phyloP scores from a whole-genome alignment of 2,888 invertebrate species.

The Girardia tigrina region DNA sequence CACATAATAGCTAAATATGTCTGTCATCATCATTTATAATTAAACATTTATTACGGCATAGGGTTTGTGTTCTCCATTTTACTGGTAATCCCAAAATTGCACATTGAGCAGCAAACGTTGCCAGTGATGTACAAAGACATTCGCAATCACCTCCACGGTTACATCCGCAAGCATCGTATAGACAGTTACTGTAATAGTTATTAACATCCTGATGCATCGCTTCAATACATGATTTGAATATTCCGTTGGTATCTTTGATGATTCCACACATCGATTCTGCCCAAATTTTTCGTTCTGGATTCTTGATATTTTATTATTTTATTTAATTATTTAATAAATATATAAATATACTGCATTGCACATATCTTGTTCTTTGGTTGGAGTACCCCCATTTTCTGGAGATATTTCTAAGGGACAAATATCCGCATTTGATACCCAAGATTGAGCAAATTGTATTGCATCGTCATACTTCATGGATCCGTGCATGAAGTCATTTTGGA shows the following conservation, averaged over 20 bases:
- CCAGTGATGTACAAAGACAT: slow-evolving; percentile 73
- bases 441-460: slow-evolving; percentile 28
- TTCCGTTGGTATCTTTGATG: slow-evolving; percentile 33
- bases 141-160: slow-evolving; percentile 76
- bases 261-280: slow-evolving; percentile 31
- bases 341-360: slow-evolving; percentile 26
- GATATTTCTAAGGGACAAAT: slow-evolving; percentile 21
- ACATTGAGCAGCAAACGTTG: slow-evolving; percentile 73
- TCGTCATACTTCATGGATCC: slow-evolving; percentile 29
- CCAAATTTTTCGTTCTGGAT: slow-evolving; percentile 15
- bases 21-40: neutral
- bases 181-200: slow-evolving; percentile 53
- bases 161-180: slow-evolving; percentile 73
- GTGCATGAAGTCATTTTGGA: slow-evolving; percentile 59
- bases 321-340: neutral
- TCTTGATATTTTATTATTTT: neutral
- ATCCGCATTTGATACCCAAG: slow-evolving; percentile 6
- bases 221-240: slow-evolving; percentile 33
- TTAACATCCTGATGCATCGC: slow-evolving; percentile 36
- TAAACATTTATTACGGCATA: slow-evolving; percentile 61
- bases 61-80: slow-evolving; percentile 65
- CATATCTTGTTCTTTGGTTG: slow-evolving; percentile 24
- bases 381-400: neutral
- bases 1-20: slow-evolving; percentile 38
- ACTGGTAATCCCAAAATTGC: slow-evolving; percentile 63